Conservation (phyloP, 2,797 vertebrate genomes). For the Tympanoctomys barrerae region DNA sequence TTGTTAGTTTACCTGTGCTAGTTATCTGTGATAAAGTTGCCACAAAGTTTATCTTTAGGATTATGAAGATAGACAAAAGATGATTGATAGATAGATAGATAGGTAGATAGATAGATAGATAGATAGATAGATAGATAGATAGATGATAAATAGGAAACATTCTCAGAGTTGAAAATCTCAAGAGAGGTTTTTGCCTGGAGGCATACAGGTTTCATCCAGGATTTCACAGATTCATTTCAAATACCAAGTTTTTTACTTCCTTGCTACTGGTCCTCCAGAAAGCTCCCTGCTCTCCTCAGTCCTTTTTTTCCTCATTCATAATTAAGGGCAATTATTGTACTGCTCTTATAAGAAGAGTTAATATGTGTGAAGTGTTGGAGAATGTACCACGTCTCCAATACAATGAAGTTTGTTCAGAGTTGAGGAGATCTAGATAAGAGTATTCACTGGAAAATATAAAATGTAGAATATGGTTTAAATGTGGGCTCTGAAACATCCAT, state of each 20-base stretch:
- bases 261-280: not conserved
- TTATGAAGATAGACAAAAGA: not conserved
- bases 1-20: not conserved
- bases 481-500: no score
- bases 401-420: not conserved
- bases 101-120: no score
- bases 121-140: no score
- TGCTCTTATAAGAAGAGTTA: not conserved
- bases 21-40: not conserved
- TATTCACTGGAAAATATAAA: not conserved
- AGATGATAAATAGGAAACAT: not conserved
- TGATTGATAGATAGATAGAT: no score
- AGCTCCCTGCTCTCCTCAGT: no score
- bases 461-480: not conserved
- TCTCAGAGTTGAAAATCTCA: not conserved
- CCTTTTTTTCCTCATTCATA: not conserved
- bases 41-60: not conserved
- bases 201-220: not conserved
- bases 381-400: not conserved
- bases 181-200: not conserved
- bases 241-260: rapidly evolving
- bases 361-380: no score
- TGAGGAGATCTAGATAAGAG: not conserved
- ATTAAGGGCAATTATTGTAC: no score
- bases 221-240: not conserved